A percentile compares a stretch with the other conserved stretches of the same genome.
phyloP scores from a whole-genome alignment of 2,113 vertebrate species.

The Pygathrix nemaeus region DNA sequence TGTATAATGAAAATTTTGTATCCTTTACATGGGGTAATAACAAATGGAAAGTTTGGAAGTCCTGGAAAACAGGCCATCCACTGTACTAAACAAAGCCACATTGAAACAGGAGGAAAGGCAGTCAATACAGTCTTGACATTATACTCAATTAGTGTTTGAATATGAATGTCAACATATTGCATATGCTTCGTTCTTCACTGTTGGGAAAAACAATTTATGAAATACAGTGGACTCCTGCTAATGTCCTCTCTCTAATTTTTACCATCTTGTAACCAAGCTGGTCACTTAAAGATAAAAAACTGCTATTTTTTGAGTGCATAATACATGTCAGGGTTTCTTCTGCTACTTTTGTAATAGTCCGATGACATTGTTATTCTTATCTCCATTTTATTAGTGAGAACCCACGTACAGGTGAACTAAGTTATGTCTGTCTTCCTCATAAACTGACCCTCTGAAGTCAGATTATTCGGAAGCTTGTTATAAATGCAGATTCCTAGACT shows the following conservation, averaged over 20 bases:
- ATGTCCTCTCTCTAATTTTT: neutral
- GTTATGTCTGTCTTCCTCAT: neutral
- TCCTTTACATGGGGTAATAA: neutral
- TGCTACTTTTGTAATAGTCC: neutral
- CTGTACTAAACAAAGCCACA: neutral
- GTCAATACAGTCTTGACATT: neutral
- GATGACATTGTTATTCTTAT: neutral
- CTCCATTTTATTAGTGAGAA: neutral
- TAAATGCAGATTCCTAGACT: neutral
- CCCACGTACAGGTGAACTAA: neutral
- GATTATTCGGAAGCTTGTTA: neutral
- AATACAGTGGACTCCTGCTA: neutral
- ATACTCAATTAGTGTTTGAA: neutral
- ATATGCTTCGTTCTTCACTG: neutral
- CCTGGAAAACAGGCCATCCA: neutral
- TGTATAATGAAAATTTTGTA: neutral
- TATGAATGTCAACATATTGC: neutral
- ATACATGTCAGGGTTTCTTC: neutral
- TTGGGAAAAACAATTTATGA: neutral
- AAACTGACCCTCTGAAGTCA: neutral
- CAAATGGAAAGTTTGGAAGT: neutral
- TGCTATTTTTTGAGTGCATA: neutral
- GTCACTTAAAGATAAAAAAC: slow-evolving; percentile 3
- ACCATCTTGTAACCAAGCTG: neutral
- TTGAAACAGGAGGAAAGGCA: neutral